phyloP scores from a whole-genome alignment of 2,888 invertebrate genomes.

The Drosophila acutilabella region DNA sequence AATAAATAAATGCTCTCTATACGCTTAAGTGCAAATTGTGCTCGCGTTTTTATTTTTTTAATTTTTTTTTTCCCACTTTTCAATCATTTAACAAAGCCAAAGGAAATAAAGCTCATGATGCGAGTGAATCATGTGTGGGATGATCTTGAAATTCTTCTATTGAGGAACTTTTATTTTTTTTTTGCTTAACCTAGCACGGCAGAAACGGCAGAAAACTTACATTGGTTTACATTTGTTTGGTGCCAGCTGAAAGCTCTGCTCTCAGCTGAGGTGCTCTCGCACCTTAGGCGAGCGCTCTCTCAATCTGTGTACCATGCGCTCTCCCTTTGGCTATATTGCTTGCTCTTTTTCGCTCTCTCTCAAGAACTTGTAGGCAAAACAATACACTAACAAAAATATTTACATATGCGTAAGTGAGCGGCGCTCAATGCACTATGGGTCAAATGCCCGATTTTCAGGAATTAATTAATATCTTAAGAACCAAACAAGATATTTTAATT shows the following conservation, averaged over 20 bases:
- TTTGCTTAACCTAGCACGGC: not conserved
- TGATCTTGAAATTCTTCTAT: conserved; percentile 53
- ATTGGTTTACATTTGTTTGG: conserved; percentile 5
- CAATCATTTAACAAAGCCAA: not conserved
- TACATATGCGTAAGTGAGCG: conserved; percentile 60
- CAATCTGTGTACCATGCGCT: not conserved
- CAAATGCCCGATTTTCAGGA: too few species aligned
- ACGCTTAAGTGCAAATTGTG: conserved; percentile 20
- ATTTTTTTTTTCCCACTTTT: not conserved
- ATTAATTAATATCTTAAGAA: too few species aligned
- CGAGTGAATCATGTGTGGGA: conserved; percentile 49
- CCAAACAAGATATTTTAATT: too few species aligned
- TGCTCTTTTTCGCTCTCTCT: not conserved
- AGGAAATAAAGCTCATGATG: conserved; percentile 10
- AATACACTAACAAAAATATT: conserved; percentile 55
- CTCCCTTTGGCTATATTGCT: not conserved
- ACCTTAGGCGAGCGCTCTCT: not conserved
- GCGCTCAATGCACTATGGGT: conserved; percentile 2
- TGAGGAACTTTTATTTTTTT: conserved; percentile 39
- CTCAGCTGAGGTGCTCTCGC: not conserved
- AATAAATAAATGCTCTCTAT: conserved; percentile 17
- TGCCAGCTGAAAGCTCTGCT: conserved; percentile 43
- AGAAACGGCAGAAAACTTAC: conserved; percentile 13
- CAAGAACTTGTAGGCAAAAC: conserved; percentile 26
- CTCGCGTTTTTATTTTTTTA: not conserved